Evolutionary conservation across 2,888 invertebrate genomes (phyloP).

Genomic region (Laothoe populi): DNA sequence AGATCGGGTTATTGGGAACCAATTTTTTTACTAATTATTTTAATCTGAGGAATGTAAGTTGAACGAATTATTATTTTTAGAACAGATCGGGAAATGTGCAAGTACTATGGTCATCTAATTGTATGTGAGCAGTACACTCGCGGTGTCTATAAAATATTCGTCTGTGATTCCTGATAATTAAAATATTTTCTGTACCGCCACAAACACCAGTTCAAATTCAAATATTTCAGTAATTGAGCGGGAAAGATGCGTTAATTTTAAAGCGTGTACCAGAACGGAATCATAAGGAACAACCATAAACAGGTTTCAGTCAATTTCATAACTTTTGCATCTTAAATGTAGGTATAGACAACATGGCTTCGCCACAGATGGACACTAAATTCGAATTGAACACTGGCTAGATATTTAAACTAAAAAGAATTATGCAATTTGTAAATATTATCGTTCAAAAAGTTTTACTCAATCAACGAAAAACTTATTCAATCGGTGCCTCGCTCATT

Average conservation of each 20-base stretch:
- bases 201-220: constrained; percentile 1
- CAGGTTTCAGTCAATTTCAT: constrained; percentile 10
- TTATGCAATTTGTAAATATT: constrained; percentile 13
- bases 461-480: constrained; percentile 34
- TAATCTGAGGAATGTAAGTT: too few species aligned
- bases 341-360: neutral
- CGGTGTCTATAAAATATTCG: too few species aligned
- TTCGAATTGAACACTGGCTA: neutral
- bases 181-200: neutral
- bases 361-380: neutral
- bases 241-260: neutral
- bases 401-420: constrained; percentile 21
- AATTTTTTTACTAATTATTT: too few species aligned
- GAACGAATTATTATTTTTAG: too few species aligned
- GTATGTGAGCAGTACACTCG: too few species aligned
- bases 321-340: neutral
- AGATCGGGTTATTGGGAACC: too few species aligned
- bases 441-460: constrained; percentile 34
- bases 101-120: too few species aligned
- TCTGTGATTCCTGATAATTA: too few species aligned
- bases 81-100: too few species aligned
- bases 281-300: neutral
- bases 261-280: neutral
- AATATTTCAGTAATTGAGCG: constrained; percentile 5
- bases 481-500: constrained; percentile 45